Base-by-base conservation (phyloP, 2,888 invertebrate species). In the Steinernema scapterisci region DNA sequence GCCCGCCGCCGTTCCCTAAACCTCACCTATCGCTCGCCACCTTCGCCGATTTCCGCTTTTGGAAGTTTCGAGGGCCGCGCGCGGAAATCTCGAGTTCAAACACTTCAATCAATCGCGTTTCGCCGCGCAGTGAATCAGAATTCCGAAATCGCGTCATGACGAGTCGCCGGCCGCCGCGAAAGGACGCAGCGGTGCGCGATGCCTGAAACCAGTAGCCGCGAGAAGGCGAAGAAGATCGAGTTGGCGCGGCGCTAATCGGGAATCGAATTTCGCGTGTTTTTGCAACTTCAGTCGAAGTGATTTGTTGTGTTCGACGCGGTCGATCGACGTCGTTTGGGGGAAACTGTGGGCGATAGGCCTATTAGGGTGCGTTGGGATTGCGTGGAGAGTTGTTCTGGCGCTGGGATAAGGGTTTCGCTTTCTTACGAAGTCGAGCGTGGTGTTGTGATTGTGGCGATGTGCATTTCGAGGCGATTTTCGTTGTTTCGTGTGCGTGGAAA, bases 231-330 rank as follows among this genome's bases (percentile, higher is more conserved):
- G 9, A 9, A 38, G 38, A 38, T 38, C 38, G 38, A 9, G 48
- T 48, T 5, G 16, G 7, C 45, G 48, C 13, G 48, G 48, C 13
- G 48, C 48, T 48, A 48, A 48, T 48, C 48, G 48, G 19, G 48
- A 48, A 48, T 48, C 19, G 48, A 48, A 48, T 48, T 38, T 63
- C 63, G 63, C 63, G 63, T 63, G 38, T 31, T 63, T 31, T 31
- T 63, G 54, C 54, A 54, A 54, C 54, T 54, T n/a, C 54, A 5
- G 16, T 19, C 48, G 48, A 16, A 19, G 48, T 19, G 48, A 48
- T 48, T 5, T 54, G 23, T 25, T 11, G 63, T 63, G 63, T 25
- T 16, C 38, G 63, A n/a, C 48, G 48, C 48, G 48, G 48, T 38
- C 48, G 16, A 48, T 48, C 48, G n/a, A 16, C 48, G n/a, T 48